Evolutionary conservation across 1,140 invertebrate species (phyloP).

Genomic region (Tenebrio molitor): DNA sequence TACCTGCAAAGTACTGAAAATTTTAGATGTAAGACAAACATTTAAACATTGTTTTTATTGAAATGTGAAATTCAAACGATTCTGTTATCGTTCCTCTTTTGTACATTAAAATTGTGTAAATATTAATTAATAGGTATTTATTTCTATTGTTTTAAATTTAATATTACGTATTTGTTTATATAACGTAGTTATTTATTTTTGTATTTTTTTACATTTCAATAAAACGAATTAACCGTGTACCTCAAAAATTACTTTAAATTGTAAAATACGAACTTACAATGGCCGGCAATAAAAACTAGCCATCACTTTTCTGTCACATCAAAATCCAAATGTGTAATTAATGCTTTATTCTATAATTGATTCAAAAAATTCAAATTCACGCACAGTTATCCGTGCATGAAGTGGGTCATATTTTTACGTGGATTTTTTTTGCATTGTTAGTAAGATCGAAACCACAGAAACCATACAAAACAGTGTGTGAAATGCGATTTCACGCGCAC

Average conservation of each 20-base stretch:
- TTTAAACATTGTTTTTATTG: slow-evolving; percentile 41
- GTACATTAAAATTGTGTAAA: slow-evolving; percentile 13
- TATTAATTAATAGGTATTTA: slow-evolving; percentile 14
- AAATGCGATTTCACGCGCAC: too few relatives aligned
- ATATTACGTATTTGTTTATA: slow-evolving; percentile 5
- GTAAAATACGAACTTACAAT: too few relatives aligned
- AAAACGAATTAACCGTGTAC: slow-evolving; percentile 46
- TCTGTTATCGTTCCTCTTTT: not conserved
- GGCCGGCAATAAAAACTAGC: too few relatives aligned
- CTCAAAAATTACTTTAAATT: slow-evolving; percentile 37
- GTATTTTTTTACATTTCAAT: slow-evolving; percentile 48
- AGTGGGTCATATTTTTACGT: too few relatives aligned
- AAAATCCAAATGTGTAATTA: too few relatives aligned
- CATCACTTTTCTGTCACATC: too few relatives aligned
- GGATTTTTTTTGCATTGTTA: too few relatives aligned
- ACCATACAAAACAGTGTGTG: too few relatives aligned
- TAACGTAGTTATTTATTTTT: slow-evolving; percentile 46
- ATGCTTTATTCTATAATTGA: too few relatives aligned
- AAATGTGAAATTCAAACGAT: slow-evolving; percentile 42
- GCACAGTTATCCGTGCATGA: too few relatives aligned
- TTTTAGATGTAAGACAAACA: slow-evolving; percentile 16
- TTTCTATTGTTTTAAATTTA: slow-evolving; percentile 31
- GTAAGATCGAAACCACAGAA: too few relatives aligned
- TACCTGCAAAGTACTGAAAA: slow-evolving; percentile 42
- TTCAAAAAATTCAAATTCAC: too few relatives aligned